phyloP scores from a whole-genome alignment of 2,113 vertebrate genomes.

The Pituophis catenifer region DNA sequence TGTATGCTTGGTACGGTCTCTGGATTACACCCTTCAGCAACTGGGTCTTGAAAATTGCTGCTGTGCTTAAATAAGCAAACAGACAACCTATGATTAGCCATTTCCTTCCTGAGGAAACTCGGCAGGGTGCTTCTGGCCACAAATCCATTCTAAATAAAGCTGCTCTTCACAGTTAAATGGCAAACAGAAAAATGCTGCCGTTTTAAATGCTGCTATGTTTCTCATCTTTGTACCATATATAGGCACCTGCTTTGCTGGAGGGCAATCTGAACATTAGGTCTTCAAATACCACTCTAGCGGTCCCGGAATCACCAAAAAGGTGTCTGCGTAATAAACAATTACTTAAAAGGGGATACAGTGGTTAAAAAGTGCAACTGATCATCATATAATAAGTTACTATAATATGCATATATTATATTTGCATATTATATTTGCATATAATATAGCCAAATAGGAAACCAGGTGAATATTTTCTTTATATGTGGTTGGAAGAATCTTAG shows the following conservation, averaged over 20 bases:
- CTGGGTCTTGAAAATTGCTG: conserved; percentile 49
- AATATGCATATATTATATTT: background rate
- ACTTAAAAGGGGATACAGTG: background rate
- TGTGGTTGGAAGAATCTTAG: background rate
- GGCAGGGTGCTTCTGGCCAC: conserved; percentile 27
- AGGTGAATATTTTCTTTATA: background rate
- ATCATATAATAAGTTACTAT: background rate
- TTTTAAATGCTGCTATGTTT: conserved; percentile 30
- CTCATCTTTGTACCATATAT: background rate
- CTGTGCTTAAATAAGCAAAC: conserved; percentile 20
- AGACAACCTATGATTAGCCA: conserved; percentile 53
- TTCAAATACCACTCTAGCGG: background rate
- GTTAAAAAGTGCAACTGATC: background rate
- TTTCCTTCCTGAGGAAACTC: conserved; percentile 46
- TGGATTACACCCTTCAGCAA: conserved; percentile 22
- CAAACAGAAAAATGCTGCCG: conserved; percentile 45
- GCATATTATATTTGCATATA: no score
- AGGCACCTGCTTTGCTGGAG: conserved; percentile 17
- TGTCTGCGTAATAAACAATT: background rate
- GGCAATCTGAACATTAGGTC: conserved; percentile 4
- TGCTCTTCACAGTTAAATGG: conserved; percentile 37
- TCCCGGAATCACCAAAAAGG: background rate
- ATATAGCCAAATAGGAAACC: background rate
- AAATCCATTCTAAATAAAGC: conserved; percentile 45
- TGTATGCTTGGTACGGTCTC: conserved; percentile 20